Conservation (phyloP, 1,140 invertebrate genomes). For the Helicoverpa armigera region DNA sequence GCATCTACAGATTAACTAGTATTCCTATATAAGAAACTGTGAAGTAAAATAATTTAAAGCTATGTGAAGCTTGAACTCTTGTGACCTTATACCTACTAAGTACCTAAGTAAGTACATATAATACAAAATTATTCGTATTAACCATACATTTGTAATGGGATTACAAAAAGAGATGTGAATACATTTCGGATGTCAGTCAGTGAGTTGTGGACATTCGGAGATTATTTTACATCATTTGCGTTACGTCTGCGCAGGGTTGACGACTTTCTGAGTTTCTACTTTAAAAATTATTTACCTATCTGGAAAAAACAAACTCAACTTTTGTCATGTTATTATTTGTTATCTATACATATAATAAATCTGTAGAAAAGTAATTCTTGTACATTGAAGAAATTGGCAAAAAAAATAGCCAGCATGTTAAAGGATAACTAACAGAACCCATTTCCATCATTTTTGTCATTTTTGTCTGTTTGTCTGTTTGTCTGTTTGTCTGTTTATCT, state of each 20-base stretch:
- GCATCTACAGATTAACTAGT: too few species aligned
- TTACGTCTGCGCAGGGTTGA: background rate
- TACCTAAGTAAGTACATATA: too few species aligned
- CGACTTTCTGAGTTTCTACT: background rate
- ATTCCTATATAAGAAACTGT: too few species aligned
- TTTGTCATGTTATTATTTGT: background rate
- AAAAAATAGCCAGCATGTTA: too few species aligned
- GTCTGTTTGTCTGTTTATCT: too few species aligned
- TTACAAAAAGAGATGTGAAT: slow-evolving; percentile 18
- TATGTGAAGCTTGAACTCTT: background rate
- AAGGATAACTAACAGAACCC: too few species aligned
- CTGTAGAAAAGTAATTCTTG: too few species aligned
- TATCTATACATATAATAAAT: too few species aligned
- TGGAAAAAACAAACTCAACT: background rate
- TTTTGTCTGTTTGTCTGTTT: too few species aligned
- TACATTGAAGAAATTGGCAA: too few species aligned
- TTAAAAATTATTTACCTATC: background rate
- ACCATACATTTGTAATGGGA: background rate
- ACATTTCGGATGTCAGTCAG: background rate
- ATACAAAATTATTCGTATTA: background rate
- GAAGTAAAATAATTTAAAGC: too few species aligned
- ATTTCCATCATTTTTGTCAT: too few species aligned
- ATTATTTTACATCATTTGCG: background rate
- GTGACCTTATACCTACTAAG: background rate
- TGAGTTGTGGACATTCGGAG: background rate